Percentiles rank a stretch among this genome's conserved stretches.
These are phyloP conservation scores for Bombus difficillimus DNA, from an alignment of 1,140 invertebrate genomes.

Conservation along the genomic window DNA sequence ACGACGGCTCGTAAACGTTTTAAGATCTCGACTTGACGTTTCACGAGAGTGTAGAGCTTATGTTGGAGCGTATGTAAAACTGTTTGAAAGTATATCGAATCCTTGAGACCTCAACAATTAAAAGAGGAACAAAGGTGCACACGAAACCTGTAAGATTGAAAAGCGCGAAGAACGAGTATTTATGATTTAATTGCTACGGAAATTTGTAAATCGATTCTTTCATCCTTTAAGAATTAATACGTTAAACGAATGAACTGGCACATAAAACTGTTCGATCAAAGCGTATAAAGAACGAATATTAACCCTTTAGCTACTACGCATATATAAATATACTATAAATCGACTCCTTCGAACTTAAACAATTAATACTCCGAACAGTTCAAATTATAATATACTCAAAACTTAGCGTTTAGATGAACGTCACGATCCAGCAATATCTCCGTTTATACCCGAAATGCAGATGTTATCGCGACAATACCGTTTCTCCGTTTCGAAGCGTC, in stretches of 20 bases:
- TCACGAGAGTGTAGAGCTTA: constrained; percentile 1
- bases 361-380: neutral
- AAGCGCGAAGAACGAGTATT: neutral
- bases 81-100: too few relatives aligned
- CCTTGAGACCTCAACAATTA: too few relatives aligned
- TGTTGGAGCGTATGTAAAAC: neutral
- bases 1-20: constrained; percentile 11
- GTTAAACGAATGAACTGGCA: too few relatives aligned
- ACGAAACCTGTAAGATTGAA: neutral
- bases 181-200: too few relatives aligned
- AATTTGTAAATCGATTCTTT: too few relatives aligned
- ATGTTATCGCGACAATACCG: neutral
- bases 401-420: neutral
- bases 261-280: neutral
- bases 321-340: neutral
- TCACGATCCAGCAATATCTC: neutral
- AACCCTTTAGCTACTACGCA: too few relatives aligned
- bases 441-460: neutral
- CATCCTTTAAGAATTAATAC: too few relatives aligned
- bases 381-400: neutral
- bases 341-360: neutral
- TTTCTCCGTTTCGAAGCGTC: neutral
- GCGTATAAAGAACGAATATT: too few relatives aligned
- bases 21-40: constrained; percentile 32
- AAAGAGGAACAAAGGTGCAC: too few relatives aligned